Evolutionary conservation across 2,888 invertebrate genomes (phyloP).

Genomic region (Amiota minor): DNA sequence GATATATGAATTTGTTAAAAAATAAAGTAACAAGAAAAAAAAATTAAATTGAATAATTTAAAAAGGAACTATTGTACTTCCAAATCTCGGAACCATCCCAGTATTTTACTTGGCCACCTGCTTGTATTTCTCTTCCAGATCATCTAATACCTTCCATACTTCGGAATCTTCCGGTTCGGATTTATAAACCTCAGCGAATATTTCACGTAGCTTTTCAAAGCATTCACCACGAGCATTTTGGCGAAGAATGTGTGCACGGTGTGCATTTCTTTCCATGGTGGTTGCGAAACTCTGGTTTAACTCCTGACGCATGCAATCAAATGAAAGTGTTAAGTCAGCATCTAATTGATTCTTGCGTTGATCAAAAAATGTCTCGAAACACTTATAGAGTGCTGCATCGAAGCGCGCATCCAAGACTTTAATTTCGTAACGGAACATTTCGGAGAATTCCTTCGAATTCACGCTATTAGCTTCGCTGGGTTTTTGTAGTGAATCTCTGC

Average conservation of each 20-base stretch:
- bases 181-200: not conserved
- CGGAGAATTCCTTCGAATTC: too few species aligned
- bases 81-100: too few species aligned
- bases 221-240: not conserved
- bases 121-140: constrained; percentile 6
- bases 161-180: not conserved
- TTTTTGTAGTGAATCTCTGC: too few species aligned
- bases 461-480: too few species aligned
- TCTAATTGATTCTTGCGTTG: not conserved
- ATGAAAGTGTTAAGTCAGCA: not conserved
- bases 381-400: constrained; percentile 6
- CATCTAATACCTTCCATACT: not conserved
- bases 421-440: not conserved
- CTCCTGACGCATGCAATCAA: not conserved
- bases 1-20: too few species aligned
- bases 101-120: not conserved
- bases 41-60: too few species aligned
- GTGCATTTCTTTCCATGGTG: not conserved
- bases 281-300: not conserved
- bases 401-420: constrained; percentile 5
- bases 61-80: too few species aligned
- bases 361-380: constrained; percentile 1
- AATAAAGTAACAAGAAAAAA: too few species aligned
- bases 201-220: not conserved
- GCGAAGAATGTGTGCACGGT: not conserved